A percentile compares a stretch with the other conserved stretches of the same genome.
These are phyloP conservation scores for Malacoraja senta DNA, from an alignment of 2,797 vertebrate species.

Conservation along the genomic window DNA sequence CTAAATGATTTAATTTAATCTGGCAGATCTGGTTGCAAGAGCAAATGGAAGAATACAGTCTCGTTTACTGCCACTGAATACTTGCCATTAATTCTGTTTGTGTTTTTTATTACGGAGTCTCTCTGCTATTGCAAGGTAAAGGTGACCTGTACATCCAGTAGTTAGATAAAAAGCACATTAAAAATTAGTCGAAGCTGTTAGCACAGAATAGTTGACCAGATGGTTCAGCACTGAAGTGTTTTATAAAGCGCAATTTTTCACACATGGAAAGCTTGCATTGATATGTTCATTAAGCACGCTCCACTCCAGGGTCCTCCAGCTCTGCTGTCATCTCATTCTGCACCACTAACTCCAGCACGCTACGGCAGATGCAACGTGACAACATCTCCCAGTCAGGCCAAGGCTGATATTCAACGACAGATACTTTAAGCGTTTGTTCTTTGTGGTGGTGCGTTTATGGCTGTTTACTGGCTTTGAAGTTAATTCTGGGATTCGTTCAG, in stretches of 20 bases:
- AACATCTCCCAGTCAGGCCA: constrained; percentile 8
- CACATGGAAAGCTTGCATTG: constrained; percentile 44
- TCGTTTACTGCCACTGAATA: background rate
- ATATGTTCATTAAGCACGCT: constrained; percentile 49
- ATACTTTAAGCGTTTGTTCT: background rate
- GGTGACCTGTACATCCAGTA: constrained; percentile 46
- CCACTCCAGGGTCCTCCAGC: constrained; percentile 42
- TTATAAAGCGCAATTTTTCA: constrained; percentile 46
- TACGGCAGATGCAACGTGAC: background rate
- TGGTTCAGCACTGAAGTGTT: constrained; percentile 49
- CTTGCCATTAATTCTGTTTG: background rate
- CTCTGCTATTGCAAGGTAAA: constrained; percentile 43
- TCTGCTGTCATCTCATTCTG: constrained; percentile 42
- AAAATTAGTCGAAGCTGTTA: constrained; percentile 48
- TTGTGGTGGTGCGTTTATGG: background rate
- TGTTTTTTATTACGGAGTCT: background rate
- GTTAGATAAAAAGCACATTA: constrained; percentile 47
- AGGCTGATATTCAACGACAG: background rate
- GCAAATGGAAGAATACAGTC: background rate
- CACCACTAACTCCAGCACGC: constrained; percentile 41
- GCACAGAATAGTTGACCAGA: constrained; percentile 50
- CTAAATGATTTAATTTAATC: constrained; percentile 13
- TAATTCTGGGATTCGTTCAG: background rate
- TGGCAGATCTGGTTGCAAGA: background rate
- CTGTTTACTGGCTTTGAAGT: background rate